Base-by-base conservation (phyloP, 2,113 vertebrate genomes). In the Neodontobutis hainanensis region DNA sequence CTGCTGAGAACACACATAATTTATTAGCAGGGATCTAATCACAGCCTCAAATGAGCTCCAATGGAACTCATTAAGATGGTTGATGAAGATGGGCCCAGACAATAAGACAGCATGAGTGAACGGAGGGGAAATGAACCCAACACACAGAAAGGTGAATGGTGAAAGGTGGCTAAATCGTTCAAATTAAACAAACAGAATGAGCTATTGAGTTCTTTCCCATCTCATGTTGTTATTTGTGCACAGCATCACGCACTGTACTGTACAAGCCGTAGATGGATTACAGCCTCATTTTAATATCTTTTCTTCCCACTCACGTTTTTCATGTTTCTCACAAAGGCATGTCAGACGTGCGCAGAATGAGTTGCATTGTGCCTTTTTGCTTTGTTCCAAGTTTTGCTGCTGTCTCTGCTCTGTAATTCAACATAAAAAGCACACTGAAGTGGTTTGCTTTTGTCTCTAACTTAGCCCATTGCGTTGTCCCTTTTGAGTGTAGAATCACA, bases 11-110 rank as follows among this genome's bases (percentile, higher is more conserved):
- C 83, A 84, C 88, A 81, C 79, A 88, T 88, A 61, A 91, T 91
- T 87, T 87, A 92, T 90, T 84, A 90, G 70, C 65, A 73, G 53
- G 49, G 85, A 85, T 87, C 79, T 87, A 90, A 91, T 92, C 83
- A 84, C 72, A 49, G 76, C 73, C 67, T 78, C 64, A 89, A 87
- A 90, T 87, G 79, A 89, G 85, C 72, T 88, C 88, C 90, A 90
- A 46, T 90, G 89, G 86, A 92, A 85, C 81, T 91, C 88, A 91
- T 93, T 91, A 90, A 73, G 67, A 73, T 11, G 36, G 69, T 77
- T 86, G 85, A 92, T 88, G 85, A 85, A 87, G 86, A 87, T 85
- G 34, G 14, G 67, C 57, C 58, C 60, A 80, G 83, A 86, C 81
- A 83, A 87, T 79, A 67, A 65, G 36, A 56, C 14, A 59, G 36